These are phyloP conservation scores for Planococcus citri DNA, from an alignment of 1,140 invertebrate species.

Conservation along the genomic window DNA sequence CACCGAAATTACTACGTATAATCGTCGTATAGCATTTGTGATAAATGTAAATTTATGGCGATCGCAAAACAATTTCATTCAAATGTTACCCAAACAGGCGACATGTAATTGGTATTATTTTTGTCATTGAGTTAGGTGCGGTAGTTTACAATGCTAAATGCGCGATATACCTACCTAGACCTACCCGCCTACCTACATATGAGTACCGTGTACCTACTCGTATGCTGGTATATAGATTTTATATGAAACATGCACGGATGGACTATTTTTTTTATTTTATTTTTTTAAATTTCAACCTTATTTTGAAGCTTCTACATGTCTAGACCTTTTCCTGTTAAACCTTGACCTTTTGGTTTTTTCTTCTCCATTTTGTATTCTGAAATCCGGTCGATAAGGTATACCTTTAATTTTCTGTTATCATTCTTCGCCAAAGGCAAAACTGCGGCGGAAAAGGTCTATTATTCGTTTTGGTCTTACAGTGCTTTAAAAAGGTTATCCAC, in stretches of 20 bases:
- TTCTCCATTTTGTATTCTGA: background rate
- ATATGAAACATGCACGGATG: too few species aligned
- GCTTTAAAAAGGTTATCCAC: background rate
- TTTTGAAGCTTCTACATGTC: background rate
- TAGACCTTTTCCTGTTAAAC: background rate
- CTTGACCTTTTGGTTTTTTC: background rate
- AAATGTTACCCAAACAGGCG: background rate
- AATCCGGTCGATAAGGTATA: background rate
- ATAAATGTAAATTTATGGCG: background rate
- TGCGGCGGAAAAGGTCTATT: background rate
- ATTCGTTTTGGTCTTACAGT: background rate
- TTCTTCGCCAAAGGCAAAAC: background rate
- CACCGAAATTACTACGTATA: background rate
- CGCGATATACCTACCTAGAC: too few species aligned
- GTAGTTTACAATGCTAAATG: too few species aligned
- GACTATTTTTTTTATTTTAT: too few species aligned
- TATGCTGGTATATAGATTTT: too few species aligned
- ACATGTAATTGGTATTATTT: background rate
- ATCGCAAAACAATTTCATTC: background rate
- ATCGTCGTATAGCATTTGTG: background rate
- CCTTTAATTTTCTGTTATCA: conserved; percentile 7
- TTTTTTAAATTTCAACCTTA: background rate
- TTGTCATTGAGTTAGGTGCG: too few species aligned
- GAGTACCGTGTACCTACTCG: too few species aligned
- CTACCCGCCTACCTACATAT: too few species aligned